Conservation (phyloP, 2,888 invertebrate genomes). For the Nephrotoma flavescens region DNA sequence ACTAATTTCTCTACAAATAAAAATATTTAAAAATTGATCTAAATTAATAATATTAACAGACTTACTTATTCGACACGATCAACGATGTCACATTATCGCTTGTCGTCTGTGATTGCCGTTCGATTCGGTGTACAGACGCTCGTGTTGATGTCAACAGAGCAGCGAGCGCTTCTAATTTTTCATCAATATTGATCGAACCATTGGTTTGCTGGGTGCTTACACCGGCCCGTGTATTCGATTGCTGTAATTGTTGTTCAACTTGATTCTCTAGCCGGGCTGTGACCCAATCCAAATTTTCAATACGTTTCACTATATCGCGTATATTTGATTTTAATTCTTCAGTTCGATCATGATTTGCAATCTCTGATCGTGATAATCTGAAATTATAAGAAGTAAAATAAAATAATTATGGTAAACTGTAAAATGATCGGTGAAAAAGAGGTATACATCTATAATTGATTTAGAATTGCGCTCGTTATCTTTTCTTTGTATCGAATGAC, state of each 20-base stretch:
- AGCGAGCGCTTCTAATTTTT: constrained; percentile 21
- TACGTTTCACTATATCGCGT: constrained; percentile 25
- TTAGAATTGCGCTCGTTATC: background rate
- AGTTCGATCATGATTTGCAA: constrained; percentile 27
- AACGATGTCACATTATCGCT: constrained; percentile 8
- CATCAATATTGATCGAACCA: background rate
- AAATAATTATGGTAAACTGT: background rate
- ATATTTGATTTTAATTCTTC: constrained; percentile 30
- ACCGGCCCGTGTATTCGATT: background rate
- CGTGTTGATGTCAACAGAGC: constrained; percentile 21
- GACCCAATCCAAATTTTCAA: constrained; percentile 32
- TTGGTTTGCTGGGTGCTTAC: background rate
- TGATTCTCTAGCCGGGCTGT: constrained; percentile 25
- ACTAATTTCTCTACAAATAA: constrained; percentile 11
- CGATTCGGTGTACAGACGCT: constrained; percentile 13
- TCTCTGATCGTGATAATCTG: constrained; percentile 31
- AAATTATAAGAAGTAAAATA: background rate
- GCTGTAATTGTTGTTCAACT: constrained; percentile 21
- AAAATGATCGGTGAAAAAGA: background rate
- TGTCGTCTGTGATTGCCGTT: constrained; percentile 13
- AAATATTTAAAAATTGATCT: background rate
- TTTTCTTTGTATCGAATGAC: background rate
- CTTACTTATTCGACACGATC: background rate
- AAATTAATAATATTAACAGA: background rate
- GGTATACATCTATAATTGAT: background rate